Evolutionary conservation across 2,113 vertebrate genomes (phyloP), one percentile per base, ranked within the genome.

Genomic region (Ochotona princeps): DNA sequence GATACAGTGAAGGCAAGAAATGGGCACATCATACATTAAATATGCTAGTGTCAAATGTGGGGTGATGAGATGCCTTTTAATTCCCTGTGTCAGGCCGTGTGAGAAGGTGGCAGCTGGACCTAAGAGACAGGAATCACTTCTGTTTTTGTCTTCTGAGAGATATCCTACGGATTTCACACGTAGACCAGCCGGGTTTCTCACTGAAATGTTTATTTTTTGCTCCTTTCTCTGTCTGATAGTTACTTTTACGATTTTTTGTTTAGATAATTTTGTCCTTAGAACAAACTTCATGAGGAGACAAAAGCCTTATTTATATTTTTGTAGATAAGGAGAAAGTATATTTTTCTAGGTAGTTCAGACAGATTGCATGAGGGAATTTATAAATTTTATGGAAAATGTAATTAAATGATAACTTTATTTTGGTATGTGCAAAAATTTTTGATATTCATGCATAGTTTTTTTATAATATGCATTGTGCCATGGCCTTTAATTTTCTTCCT

Each of bases 221-320:
- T 75, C 57, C 79, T 82, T 93, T 61, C 57, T 90, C 25, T 81
- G 0, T 32, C 23, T 44, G 25, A n/a, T 12, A 28, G 17, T 87
- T 76, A 67, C 65, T 47, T 88, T 82, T 94, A 44, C 8, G 63
- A 23, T 11, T 60, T 69, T 87, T 73, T 79, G 76, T 13, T 79
- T 25, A 20, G 57, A n/a, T 38, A 73, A 61, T 89, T 90, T 92
- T 69, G 54, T 92, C 47, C 69, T 91, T 54, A 81, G 21, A 80
- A 83, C 61, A 93, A 5, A 60, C 54, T 90, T 74, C 44, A 11
- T 89, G 66, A 85, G 70, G 75, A 79, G 26, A 83, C 8, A 88
- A 15, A 74, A 49, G 70, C 30, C 57, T 63, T 0, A 47, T 13
- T 54, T 32, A 28, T 11, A 54, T 75, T 73, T 74, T 89, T 51